Conservation (phyloP, 2,888 invertebrate genomes). For the Melolontha melolontha region DNA sequence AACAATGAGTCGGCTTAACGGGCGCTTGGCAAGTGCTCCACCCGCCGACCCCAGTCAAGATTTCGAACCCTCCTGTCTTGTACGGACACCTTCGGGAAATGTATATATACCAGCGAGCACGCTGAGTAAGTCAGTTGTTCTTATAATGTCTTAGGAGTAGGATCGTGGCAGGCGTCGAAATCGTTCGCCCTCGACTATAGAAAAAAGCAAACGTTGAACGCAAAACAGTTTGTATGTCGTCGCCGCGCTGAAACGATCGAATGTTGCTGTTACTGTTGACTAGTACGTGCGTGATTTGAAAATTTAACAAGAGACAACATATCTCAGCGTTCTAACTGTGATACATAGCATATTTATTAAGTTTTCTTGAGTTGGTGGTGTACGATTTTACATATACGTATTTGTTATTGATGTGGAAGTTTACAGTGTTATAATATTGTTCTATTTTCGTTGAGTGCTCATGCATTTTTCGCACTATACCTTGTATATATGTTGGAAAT, state of each 20-base stretch:
- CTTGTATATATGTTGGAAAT: conserved; percentile 35
- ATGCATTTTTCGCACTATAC: conserved; percentile 7
- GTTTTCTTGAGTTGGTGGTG: not conserved
- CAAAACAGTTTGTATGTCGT: conserved; percentile 5
- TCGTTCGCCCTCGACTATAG: conserved; percentile 3
- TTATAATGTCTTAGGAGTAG: conserved; percentile 40
- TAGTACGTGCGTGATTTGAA: conserved; percentile 16
- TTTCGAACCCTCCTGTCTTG: conserved; percentile 91
- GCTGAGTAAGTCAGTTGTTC: conserved; percentile 67
- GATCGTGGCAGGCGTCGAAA: conserved; percentile 3
- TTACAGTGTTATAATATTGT: conserved; percentile 6
- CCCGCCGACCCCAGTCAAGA: conserved; percentile 76
- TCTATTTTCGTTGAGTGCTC: conserved; percentile 7
- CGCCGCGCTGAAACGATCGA: conserved; percentile 13
- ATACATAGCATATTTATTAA: conserved; percentile 16
- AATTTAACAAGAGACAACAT: not conserved
- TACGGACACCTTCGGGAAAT: conserved; percentile 92
- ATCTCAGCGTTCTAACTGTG: conserved; percentile 26
- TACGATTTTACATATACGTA: conserved; percentile 2
- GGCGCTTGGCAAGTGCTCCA: conserved; percentile 86
- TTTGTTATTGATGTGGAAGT: conserved; percentile 16
- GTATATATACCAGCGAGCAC: conserved; percentile 92
- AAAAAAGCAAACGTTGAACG: conserved; percentile 4
- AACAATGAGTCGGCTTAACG: conserved; percentile 92
- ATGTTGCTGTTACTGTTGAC: conserved; percentile 10